phyloP scores from a whole-genome alignment of 2,797 vertebrate species.

The Ptychobarbus kaznakovi region DNA sequence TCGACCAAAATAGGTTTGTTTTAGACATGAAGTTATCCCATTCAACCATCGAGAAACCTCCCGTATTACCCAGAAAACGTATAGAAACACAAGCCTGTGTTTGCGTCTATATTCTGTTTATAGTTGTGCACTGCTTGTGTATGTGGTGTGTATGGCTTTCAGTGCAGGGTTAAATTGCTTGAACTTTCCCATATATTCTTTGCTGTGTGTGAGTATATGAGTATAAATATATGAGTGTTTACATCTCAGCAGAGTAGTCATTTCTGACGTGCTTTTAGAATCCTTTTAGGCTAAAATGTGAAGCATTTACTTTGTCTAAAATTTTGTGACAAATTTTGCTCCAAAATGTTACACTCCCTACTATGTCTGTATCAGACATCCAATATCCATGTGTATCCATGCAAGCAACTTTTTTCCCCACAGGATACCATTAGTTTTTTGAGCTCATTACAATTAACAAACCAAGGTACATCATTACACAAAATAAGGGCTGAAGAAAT shows the following conservation, averaged over 20 bases:
- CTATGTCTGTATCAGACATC: neutral
- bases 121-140: neutral
- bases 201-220: neutral
- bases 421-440: constrained; percentile 3
- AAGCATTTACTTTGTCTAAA: neutral
- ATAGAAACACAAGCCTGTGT: neutral
- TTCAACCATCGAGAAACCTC: neutral
- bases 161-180: neutral
- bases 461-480: constrained; percentile 34
- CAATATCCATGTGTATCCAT: constrained; percentile 17
- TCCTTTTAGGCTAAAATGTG: neutral
- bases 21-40: neutral
- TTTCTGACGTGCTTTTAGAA: neutral
- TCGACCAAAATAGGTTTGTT: neutral
- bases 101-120: neutral
- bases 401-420: constrained; percentile 19
- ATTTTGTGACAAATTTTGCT: neutral
- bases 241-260: neutral
- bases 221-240: neutral
- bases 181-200: constrained; percentile 28
- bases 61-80: neutral
- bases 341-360: neutral
- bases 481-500: constrained; percentile 14
- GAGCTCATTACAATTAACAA: constrained; percentile 29
- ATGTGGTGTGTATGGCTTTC: neutral